phyloP scores from a whole-genome alignment of 2,113 vertebrate genomes.

The Copsychus sechellarum region DNA sequence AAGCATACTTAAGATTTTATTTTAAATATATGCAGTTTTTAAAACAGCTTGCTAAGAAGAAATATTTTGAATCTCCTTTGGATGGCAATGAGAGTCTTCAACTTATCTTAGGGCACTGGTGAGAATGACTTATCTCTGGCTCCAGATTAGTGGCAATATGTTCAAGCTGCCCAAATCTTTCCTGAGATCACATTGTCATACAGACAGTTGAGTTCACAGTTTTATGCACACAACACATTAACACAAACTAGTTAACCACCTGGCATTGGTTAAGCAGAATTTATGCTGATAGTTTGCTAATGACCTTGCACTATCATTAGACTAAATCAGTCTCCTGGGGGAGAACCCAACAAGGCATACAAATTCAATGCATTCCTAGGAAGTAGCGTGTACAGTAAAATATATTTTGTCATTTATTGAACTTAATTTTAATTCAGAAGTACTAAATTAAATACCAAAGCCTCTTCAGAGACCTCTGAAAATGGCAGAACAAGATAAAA shows the following conservation, averaged over 20 bases:
- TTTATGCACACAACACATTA: constrained; percentile 2
- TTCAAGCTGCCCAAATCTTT: background rate
- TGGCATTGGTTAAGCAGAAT: constrained; percentile 53
- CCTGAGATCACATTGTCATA: background rate
- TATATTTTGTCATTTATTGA: constrained; percentile 23
- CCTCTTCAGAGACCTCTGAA: background rate
- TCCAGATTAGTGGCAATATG: background rate
- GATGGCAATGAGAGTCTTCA: background rate
- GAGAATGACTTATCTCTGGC: background rate
- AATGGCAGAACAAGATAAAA: background rate
- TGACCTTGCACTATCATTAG: constrained; percentile 51
- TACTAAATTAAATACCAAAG: background rate
- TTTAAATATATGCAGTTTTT: background rate
- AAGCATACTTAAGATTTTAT: background rate
- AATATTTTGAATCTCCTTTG: background rate
- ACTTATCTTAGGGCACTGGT: background rate
- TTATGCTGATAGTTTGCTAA: constrained; percentile 46
- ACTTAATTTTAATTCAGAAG: constrained; percentile 4
- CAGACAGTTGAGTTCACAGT: background rate
- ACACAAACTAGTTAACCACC: constrained; percentile 31
- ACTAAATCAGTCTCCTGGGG: constrained; percentile 40
- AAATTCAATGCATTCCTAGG: background rate
- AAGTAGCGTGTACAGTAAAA: constrained; percentile 7
- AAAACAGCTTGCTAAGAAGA: background rate
- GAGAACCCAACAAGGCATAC: constrained; percentile 28